phyloP scores from a whole-genome alignment of 2,888 invertebrate genomes.

The Halocaridina rubra region DNA sequence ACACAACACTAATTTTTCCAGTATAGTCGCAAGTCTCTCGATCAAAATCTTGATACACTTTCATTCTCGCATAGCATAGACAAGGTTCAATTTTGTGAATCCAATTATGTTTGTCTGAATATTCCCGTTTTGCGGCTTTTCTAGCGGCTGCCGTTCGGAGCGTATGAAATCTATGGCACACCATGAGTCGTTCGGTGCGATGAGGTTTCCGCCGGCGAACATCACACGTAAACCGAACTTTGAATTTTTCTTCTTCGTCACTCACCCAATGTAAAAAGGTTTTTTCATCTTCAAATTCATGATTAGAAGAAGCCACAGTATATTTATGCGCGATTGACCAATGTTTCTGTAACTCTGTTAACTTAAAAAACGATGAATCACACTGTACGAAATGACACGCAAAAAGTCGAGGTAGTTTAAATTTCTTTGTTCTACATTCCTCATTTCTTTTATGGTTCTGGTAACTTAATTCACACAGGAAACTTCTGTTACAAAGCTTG shows the following conservation, averaged over 20 bases:
- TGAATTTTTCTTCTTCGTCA: conserved; percentile 34
- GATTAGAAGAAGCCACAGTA: conserved; percentile 30
- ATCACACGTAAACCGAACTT: conserved; percentile 50
- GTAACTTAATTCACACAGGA: conserved; percentile 41
- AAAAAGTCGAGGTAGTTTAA: conserved; percentile 49
- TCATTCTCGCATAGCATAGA: conserved; percentile 44
- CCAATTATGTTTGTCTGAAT: conserved; percentile 50
- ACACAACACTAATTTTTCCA: conserved; percentile 42
- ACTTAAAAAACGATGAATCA: conserved; percentile 44
- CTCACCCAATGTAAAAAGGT: conserved; percentile 36
- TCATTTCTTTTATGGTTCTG: conserved; percentile 36
- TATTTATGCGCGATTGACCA: conserved; percentile 48
- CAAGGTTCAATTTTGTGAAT: conserved; percentile 49
- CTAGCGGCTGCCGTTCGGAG: conserved; percentile 43
- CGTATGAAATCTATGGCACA: conserved; percentile 44
- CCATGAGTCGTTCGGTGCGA: conserved; percentile 33
- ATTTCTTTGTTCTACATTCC: conserved; percentile 44
- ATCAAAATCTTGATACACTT: conserved; percentile 43
- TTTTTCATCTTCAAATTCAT: conserved; percentile 43
- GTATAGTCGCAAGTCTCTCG: conserved; percentile 39
- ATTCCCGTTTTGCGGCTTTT: conserved; percentile 33
- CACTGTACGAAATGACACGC: conserved; percentile 41
- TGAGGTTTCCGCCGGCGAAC: conserved; percentile 37
- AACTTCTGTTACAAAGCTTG: conserved; percentile 27
- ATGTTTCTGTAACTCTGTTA: conserved; percentile 47